A percentile compares a stretch with the other conserved stretches of the same genome.
Conservation (phyloP, 2,888 invertebrate species). For the Liopterus haemorrhoidalis region DNA sequence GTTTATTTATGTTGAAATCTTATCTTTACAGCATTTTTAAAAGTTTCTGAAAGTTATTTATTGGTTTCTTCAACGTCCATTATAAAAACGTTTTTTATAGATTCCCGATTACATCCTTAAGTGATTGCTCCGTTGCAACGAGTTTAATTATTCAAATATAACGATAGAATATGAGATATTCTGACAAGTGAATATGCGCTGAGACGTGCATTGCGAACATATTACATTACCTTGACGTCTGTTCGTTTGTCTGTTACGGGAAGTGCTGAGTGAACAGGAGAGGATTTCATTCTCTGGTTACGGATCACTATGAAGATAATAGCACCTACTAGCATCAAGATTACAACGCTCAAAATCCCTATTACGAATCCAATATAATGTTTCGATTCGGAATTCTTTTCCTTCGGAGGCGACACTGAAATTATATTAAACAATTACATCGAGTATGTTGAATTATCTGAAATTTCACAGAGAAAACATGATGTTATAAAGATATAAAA, state of each 20-base stretch:
- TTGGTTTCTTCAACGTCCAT: conserved; percentile 11
- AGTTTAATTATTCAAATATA: too few relatives aligned
- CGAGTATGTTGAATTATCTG: too few relatives aligned
- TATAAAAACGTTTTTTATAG: conserved; percentile 7
- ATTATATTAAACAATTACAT: too few relatives aligned
- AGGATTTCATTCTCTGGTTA: conserved; percentile 52
- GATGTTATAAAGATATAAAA: too few relatives aligned
- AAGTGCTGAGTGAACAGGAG: conserved; percentile 36
- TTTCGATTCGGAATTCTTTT: conserved; percentile 53
- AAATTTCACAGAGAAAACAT: too few relatives aligned
- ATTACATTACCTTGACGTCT: conserved; percentile 45
- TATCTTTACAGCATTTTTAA: conserved; percentile 37
- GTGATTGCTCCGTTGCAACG: too few relatives aligned
- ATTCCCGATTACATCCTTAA: too few relatives aligned
- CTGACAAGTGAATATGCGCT: too few relatives aligned
- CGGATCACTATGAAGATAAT: conserved; percentile 65
- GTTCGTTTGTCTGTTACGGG: conserved; percentile 44
- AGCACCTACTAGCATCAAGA: conserved; percentile 62
- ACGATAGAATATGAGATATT: too few relatives aligned
- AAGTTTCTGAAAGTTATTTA: conserved; percentile 12
- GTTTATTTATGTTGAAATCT: conserved; percentile 22
- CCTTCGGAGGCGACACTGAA: conserved; percentile 43
- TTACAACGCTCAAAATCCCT: conserved; percentile 65
- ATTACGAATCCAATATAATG: conserved; percentile 62
- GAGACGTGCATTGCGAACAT: too few relatives aligned